These are phyloP conservation scores for Cephus rjabovi DNA, from an alignment of 2,888 invertebrate species.

Conservation along the genomic window DNA sequence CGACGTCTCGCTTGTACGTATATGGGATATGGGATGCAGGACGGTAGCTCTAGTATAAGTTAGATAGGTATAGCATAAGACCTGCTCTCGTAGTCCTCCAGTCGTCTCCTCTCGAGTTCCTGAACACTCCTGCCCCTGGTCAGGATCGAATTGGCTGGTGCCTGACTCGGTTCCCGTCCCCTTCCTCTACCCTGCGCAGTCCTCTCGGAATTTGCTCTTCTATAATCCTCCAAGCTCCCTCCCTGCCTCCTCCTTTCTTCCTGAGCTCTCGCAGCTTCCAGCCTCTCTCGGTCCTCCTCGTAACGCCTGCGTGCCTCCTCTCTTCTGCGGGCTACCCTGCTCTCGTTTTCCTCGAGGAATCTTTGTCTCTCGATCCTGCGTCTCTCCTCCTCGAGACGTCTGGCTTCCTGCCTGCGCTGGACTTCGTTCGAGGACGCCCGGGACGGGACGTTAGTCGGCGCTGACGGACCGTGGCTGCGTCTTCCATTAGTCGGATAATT, in stretches of 20 bases:
- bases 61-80: too few species aligned
- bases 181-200: conserved; percentile 15
- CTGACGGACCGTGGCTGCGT: conserved; percentile 43
- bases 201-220: conserved; percentile 31
- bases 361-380: conserved; percentile 18
- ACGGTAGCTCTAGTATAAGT: too few species aligned
- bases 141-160: conserved; percentile 13
- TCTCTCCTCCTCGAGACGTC: conserved; percentile 16
- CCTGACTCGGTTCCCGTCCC: conserved; percentile 26
- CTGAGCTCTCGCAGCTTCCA: conserved; percentile 8
- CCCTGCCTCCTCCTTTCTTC: not conserved
- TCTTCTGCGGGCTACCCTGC: conserved; percentile 31
- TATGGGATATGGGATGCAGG: too few species aligned
- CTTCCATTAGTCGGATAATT: conserved; percentile 16
- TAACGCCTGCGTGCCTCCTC: conserved; percentile 35
- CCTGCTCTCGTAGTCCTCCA: too few species aligned
- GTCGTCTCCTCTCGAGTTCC: conserved; percentile 21
- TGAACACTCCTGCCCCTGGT: conserved; percentile 12
- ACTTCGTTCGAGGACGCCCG: conserved; percentile 26
- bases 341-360: conserved; percentile 10
- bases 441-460: conserved; percentile 34
- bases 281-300: conserved; percentile 20
- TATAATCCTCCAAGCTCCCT: conserved; percentile 3
- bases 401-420: conserved; percentile 22
- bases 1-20: too few species aligned